These are phyloP conservation scores for Gambusia affinis DNA, from an alignment of 2,113 vertebrate genomes.

Conservation along the genomic window DNA sequence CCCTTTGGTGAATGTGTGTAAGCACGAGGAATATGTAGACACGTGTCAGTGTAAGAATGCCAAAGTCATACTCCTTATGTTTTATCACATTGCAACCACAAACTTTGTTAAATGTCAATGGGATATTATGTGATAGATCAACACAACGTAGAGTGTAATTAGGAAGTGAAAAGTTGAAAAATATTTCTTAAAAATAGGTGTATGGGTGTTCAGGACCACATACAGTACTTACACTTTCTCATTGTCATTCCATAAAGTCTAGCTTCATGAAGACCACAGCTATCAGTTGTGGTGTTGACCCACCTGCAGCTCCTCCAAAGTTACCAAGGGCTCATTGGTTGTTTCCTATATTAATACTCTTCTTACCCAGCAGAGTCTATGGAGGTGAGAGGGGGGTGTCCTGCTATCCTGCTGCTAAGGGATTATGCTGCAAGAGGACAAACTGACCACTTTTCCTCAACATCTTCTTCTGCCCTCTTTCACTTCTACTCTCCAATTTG, in stretches of 20 bases:
- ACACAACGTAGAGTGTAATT: not conserved
- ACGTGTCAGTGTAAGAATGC: not conserved
- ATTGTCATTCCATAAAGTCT: not conserved
- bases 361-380: too few relatives aligned
- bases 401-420: too few relatives aligned
- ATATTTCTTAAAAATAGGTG: not conserved
- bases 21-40: not conserved
- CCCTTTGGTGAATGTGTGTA: slow-evolving; percentile 6
- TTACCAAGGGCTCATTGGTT: not conserved
- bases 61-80: not conserved
- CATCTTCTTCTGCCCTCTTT: too few relatives aligned
- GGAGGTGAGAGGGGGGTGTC: too few relatives aligned
- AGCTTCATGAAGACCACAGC: not conserved
- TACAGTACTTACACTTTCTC: too few relatives aligned
- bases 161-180: not conserved
- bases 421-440: too few relatives aligned
- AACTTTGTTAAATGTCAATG: not conserved
- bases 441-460: too few relatives aligned
- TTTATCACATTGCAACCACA: not conserved
- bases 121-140: not conserved
- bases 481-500: too few relatives aligned
- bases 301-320: not conserved
- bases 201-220: too few relatives aligned
- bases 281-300: not conserved
- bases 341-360: too few relatives aligned